Base-by-base conservation (phyloP, 2,797 vertebrate species). In the Brachymystax lenok region DNA sequence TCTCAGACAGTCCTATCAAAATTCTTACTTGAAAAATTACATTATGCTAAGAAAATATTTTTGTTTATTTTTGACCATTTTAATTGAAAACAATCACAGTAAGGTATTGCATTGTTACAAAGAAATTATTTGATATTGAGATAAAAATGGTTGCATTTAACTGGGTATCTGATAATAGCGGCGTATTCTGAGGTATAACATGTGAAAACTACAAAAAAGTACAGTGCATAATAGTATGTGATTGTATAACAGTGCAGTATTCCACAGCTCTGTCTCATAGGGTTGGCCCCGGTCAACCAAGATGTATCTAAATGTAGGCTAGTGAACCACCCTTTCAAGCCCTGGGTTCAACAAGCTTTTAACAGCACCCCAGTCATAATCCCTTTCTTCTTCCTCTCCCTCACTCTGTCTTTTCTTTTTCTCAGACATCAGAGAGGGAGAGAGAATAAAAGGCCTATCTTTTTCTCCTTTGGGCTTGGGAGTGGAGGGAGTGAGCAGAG, bases 391-490 rank as follows among this genome's bases (percentile, higher is more conserved):
- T 86, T 24, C 73, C 64, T 75, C 75, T 79, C 78, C 79, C 82
- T 81, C 68, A 85, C 85, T 81, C 87, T 85, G 89, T 91, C 85
- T 92, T 87, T 89, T 85, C 30, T 54, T 77, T 35, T 56, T 27
- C 27, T 80, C 74, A 82, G 82, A 92, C 90, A 91, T 92, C 89
- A 93, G 90, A 92, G 80, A 79, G 86, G 77, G 78, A 85, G 82
- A 68, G 74, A 73, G 51, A 30, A 91, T 91, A 81, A 92, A 92
- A 91, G 82, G 75, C 76, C 78, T 74, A 1, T 64, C 77, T 35
- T 88, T 85, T 86, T 72, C 85, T 92, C 88, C 90, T 91, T 85
- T 85, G 89, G 90, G 88, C 89, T 84, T 66, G 78, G 83, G 84
- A 91, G 86, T 88, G 87, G 82, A 83, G 83, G 56, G 64, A 67